A percentile compares a stretch with the other conserved stretches of the same genome.
Evolutionary conservation across 2,888 invertebrate genomes (phyloP).

Genomic region (Conomelus anceps): DNA sequence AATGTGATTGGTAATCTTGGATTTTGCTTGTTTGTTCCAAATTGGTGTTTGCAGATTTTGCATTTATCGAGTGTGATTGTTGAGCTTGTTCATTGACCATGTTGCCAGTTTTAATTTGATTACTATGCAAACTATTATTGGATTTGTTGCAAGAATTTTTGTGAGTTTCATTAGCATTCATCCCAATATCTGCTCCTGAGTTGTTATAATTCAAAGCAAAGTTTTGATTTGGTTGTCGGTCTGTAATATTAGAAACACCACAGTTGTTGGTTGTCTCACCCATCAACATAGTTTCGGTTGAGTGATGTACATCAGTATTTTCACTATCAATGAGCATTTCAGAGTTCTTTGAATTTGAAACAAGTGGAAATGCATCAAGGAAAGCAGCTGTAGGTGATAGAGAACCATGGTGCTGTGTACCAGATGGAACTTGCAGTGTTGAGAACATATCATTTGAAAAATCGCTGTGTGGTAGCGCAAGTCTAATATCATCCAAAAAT

Average conservation of each 20-base stretch:
- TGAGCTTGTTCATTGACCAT: background rate
- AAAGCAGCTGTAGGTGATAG: constrained; percentile 72
- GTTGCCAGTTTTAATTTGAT: background rate
- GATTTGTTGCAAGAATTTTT: background rate
- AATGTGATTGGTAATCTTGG: background rate
- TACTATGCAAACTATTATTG: background rate
- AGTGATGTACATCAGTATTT: constrained; percentile 44
- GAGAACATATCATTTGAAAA: constrained; percentile 55
- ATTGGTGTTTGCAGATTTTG: background rate
- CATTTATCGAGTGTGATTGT: background rate
- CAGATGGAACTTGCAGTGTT: constrained; percentile 49
- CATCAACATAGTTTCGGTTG: constrained; percentile 42
- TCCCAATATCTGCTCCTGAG: background rate
- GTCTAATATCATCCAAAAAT: constrained; percentile 36
- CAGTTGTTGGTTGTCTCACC: no score
- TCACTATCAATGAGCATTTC: constrained; percentile 48
- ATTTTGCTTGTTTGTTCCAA: background rate
- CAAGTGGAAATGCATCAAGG: constrained; percentile 65
- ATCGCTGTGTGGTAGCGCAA: constrained; percentile 42
- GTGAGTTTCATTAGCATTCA: constrained; percentile 2
- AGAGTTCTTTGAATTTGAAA: constrained; percentile 53
- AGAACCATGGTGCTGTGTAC: constrained; percentile 46
- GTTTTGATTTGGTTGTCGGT: no score
- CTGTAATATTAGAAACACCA: no score
- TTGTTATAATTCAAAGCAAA: background rate